Conservation (phyloP, 2,888 invertebrate species). For the Drosophila paramelanica region DNA sequence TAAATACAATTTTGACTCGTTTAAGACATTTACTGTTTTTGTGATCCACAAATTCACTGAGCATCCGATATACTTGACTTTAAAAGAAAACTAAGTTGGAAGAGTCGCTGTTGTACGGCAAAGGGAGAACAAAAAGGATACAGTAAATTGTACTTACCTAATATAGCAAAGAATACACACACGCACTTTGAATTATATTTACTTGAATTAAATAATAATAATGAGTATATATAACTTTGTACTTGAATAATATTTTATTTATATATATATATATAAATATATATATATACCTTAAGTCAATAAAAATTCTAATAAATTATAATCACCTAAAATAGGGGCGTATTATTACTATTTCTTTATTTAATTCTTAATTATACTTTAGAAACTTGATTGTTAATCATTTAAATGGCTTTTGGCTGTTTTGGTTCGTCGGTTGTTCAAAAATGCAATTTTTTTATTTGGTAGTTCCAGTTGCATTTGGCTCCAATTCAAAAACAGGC, state of each 20-base stretch:
- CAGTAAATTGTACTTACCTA: slow-evolving; percentile 81
- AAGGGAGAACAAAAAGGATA: slow-evolving; percentile 55
- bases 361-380: too few species aligned
- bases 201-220: slow-evolving; percentile 82
- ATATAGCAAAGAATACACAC: slow-evolving; percentile 44
- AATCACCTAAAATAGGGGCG: slow-evolving; percentile 74
- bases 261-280: slow-evolving; percentile 75
- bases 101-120: slow-evolving; percentile 59
- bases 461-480: too few species aligned
- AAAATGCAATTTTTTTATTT: background rate
- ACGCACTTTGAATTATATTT: slow-evolving; percentile 80
- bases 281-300: slow-evolving; percentile 81
- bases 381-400: background rate
- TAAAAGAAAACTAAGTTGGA: slow-evolving; percentile 30
- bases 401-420: too few species aligned
- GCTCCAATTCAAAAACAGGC: too few species aligned
- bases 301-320: slow-evolving; percentile 84
- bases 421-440: background rate
- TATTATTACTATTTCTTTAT: background rate
- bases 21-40: slow-evolving; percentile 80
- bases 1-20: slow-evolving; percentile 63
- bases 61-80: slow-evolving; percentile 28
- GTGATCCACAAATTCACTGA: slow-evolving; percentile 62
- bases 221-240: slow-evolving; percentile 84
- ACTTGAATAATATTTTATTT: slow-evolving; percentile 85